Conservation (phyloP, 2,113 vertebrate genomes). For the Leiothrix lutea region DNA sequence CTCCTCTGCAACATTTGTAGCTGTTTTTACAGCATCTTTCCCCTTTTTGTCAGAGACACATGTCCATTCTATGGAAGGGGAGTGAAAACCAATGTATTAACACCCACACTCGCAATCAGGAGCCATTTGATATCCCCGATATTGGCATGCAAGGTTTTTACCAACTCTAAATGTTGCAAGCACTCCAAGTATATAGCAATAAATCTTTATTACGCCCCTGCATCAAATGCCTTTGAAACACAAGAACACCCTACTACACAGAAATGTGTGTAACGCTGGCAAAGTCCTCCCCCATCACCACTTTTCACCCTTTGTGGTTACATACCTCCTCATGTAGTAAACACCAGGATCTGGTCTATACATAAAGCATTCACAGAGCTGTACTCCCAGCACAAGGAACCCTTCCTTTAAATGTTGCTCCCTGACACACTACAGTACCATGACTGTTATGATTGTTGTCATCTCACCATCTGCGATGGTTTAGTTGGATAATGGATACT, state of each 20-base stretch:
- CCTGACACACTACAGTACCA: not conserved
- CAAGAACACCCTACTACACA: not conserved
- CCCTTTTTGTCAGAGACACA: not conserved
- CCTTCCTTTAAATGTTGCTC: not conserved
- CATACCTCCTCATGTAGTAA: not conserved
- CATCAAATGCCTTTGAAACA: not conserved
- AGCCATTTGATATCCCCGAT: not conserved
- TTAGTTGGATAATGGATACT: not conserved
- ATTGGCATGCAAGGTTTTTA: not conserved
- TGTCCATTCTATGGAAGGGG: not conserved
- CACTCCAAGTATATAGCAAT: not conserved
- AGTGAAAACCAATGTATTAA: not conserved
- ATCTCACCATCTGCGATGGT: fast-evolving
- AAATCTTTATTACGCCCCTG: not conserved
- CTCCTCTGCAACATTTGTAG: not conserved
- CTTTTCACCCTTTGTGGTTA: not conserved
- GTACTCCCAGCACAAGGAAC: not conserved
- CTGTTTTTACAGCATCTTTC: not conserved
- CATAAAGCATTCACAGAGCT: not conserved
- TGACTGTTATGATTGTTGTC: not conserved
- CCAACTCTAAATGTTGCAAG: not conserved
- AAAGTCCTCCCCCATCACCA: not conserved
- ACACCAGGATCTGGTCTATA: not conserved
- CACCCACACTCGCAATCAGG: not conserved
- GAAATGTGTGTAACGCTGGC: not conserved